A percentile compares a stretch with the other conserved stretches of the same genome.
Evolutionary conservation across 2,888 invertebrate genomes (phyloP).

Genomic region (Aleiodes leptofemur): DNA sequence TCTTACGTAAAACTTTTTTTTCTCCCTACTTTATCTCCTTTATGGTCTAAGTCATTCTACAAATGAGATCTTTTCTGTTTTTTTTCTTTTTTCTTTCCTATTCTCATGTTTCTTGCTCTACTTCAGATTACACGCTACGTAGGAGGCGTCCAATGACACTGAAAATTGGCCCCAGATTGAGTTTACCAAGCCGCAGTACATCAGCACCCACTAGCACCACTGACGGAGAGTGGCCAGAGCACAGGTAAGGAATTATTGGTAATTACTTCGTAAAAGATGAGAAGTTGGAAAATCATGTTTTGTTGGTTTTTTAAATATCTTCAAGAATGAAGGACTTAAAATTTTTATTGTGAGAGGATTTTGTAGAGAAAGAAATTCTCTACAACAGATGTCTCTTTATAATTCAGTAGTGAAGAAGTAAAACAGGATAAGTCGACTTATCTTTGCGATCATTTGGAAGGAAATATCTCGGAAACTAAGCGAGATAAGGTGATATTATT

Average conservation of each 20-base stretch:
- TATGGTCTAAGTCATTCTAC: conserved; percentile 7
- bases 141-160: conserved; percentile 77
- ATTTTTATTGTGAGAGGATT: no score
- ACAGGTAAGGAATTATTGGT: conserved; percentile 70
- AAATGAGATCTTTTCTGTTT: conserved; percentile 15
- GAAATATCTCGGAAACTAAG: no score
- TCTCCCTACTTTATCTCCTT: conserved; percentile 40
- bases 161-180: conserved; percentile 76
- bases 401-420: no score
- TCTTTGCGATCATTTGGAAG: no score
- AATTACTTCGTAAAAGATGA: background rate
- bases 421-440: no score
- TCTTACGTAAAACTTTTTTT: conserved; percentile 19
- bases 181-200: conserved; percentile 76
- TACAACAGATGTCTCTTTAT: no score
- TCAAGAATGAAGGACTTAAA: no score
- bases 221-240: conserved; percentile 75
- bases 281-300: no score
- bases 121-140: conserved; percentile 76
- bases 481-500: no score
- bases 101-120: conserved; percentile 38
- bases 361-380: no score
- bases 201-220: conserved; percentile 75
- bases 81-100: conserved; percentile 25
- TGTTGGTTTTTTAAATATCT: no score